Percentiles rank a stretch among this genome's conserved stretches.
Conservation (phyloP, 2,113 vertebrate genomes). For the Thryonomys swinderianus region DNA sequence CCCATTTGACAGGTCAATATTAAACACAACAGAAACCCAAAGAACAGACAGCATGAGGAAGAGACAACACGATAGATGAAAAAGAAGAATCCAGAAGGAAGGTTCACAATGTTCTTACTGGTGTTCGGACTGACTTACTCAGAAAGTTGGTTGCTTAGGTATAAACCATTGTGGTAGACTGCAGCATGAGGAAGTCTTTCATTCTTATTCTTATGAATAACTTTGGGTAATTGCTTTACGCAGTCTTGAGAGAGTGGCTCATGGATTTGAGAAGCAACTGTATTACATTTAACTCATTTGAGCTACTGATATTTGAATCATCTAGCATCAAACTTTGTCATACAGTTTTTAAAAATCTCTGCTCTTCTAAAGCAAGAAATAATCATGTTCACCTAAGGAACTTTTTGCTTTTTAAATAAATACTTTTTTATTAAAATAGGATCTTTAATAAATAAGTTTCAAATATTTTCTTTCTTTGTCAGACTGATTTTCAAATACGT, state of each 20-base stretch:
- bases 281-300: not conserved
- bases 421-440: too few relatives aligned
- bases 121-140: not conserved
- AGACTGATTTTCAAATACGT: slow-evolving; percentile 31
- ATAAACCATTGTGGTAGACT: not conserved
- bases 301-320: not conserved
- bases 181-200: not conserved
- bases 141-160: not conserved
- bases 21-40: not conserved
- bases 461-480: slow-evolving; percentile 51
- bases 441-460: too few relatives aligned
- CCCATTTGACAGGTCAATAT: not conserved
- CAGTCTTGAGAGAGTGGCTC: not conserved
- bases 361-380: not conserved
- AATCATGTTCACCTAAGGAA: not conserved
- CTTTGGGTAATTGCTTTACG: not conserved
- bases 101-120: not conserved
- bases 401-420: slow-evolving; percentile 47
- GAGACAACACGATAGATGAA: not conserved
- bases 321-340: not conserved
- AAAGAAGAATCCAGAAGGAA: not conserved
- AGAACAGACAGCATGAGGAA: not conserved
- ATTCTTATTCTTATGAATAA: not conserved
- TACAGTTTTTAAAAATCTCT: not conserved
- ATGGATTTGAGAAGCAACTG: not conserved